Conservation (phyloP, 2,113 vertebrate species). For the Lagopus leucura region DNA sequence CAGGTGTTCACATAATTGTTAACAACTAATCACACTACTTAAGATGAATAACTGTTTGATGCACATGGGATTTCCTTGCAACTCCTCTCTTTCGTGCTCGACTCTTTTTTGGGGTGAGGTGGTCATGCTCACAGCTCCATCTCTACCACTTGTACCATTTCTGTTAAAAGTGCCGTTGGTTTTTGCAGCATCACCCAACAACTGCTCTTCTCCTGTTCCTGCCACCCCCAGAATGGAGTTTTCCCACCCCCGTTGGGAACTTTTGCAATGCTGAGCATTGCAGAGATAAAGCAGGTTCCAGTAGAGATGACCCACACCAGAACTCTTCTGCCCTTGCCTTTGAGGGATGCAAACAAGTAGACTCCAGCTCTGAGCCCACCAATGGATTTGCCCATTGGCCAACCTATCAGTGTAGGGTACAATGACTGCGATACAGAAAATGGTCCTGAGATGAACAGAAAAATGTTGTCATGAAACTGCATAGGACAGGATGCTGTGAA, state of each 20-base stretch:
- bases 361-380: background rate
- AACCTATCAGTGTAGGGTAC: background rate
- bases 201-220: background rate
- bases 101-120: background rate
- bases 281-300: accelerated
- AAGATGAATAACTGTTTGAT: background rate
- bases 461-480: background rate
- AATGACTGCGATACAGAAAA: background rate
- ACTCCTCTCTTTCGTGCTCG: accelerated
- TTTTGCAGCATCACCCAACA: background rate
- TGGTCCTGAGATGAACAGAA: background rate
- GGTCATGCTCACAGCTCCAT: background rate
- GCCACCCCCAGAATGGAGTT: accelerated
- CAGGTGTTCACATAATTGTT: background rate
- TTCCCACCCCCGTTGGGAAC: background rate
- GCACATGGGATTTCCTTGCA: background rate
- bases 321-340: background rate
- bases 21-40: background rate
- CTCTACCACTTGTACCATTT: background rate
- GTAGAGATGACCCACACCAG: too few relatives aligned
- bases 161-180: background rate
- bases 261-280: background rate
- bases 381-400: background rate
- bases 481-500: background rate
- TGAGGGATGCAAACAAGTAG: background rate